Evolutionary conservation across 92 coral and sea anemone species (phyloP).

Genomic region (Heteractis magnifica): DNA sequence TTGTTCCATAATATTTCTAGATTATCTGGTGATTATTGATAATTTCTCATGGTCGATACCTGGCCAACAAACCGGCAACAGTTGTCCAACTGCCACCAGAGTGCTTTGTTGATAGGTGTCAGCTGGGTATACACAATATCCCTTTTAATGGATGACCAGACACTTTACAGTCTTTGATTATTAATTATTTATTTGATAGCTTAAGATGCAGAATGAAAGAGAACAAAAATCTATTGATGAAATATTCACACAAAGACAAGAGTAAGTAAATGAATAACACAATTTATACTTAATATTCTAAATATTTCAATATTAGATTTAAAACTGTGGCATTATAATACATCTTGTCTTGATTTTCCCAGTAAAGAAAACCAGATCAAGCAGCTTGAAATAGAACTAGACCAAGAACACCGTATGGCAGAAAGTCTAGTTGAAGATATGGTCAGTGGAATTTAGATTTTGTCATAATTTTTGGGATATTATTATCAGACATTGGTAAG

Average conservation of each 20-base stretch:
- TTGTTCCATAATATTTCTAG: no score
- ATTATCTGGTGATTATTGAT: no score
- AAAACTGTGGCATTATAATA: no score
- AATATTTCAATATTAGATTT: no score
- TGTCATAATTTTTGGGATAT: not conserved
- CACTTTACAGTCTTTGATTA: not conserved
- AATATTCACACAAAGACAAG: conserved; percentile 83
- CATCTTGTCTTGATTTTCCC: not conserved
- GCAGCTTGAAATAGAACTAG: conserved; percentile 87
- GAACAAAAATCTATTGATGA: conserved; percentile 91
- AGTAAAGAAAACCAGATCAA: conserved; percentile 94
- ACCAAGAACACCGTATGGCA: conserved; percentile 98
- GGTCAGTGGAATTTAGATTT: conserved; percentile 42
- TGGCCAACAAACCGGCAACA: no score
- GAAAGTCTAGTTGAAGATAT: conserved; percentile 96
- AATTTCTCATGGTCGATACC: no score
- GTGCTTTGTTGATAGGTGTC: no score
- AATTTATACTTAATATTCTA: no score
- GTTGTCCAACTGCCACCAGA: no score
- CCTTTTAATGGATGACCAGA: not conserved
- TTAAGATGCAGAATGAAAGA: conserved; percentile 87
- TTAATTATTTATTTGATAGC: conserved; percentile 31
- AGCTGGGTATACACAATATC: not conserved
- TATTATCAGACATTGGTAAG: no score
- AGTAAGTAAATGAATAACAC: conserved; percentile 55